Conservation (phyloP, 2,888 invertebrate genomes). For the Abscondita cerata region DNA sequence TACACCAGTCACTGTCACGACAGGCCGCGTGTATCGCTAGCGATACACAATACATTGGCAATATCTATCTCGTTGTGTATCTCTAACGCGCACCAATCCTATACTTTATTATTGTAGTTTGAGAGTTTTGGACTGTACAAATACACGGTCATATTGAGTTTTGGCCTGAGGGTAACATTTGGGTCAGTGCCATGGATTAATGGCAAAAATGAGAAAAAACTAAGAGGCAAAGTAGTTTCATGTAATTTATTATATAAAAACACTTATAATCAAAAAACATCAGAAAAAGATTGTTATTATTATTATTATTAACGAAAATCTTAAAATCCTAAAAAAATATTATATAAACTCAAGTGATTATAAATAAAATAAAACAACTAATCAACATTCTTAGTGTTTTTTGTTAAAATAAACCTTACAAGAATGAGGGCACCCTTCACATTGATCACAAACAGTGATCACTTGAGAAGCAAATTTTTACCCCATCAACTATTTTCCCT, state of each 20-base stretch:
- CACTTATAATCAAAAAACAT: too few species aligned
- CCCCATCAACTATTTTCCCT: neutral
- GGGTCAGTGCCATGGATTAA: neutral
- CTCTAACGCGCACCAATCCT: neutral
- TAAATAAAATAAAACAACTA: neutral
- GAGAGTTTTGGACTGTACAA: neutral
- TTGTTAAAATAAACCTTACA: neutral
- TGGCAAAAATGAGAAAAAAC: neutral
- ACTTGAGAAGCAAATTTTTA: neutral
- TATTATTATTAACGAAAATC: too few species aligned
- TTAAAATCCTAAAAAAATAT: too few species aligned
- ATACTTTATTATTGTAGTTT: neutral
- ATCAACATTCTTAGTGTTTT: too few species aligned
- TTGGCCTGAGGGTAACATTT: neutral
- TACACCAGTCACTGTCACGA: too few species aligned
- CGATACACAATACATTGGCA: neutral
- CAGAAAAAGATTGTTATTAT: too few species aligned
- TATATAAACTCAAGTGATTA: neutral
- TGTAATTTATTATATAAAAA: too few species aligned
- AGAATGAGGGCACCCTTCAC: neutral
- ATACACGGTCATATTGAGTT: neutral
- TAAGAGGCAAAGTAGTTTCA: too few species aligned
- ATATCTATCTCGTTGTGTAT: neutral
- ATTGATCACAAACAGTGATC: neutral
- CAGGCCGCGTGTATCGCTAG: too few species aligned